Base-by-base conservation (phyloP, 2,113 vertebrate species). In the Festucalex cinctus region DNA sequence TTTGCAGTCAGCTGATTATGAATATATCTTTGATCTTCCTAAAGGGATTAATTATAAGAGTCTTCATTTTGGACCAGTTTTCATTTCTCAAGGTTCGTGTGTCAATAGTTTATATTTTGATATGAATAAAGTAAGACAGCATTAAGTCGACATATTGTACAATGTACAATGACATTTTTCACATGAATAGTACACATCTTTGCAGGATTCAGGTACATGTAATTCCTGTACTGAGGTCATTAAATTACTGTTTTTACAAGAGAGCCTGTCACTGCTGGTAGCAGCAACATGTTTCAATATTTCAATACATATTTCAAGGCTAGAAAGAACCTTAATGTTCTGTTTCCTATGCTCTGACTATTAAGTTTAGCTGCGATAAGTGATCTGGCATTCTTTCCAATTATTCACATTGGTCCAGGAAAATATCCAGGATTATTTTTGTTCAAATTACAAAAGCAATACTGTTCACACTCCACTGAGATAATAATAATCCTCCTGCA, bases 401-500 rank as follows among this genome's bases (percentile, higher is more conserved):
- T 80, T 72, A 83, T 49, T 61, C 65, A 36, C 77, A 58, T 8
- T 49, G 73, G 65, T 71, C 49, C 1, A 37, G 49, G 60, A 68
- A 77, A 79, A 75, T 74, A 74, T 48, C 69, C 64, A 58, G 26
- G 58, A 37, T 58, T 78, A 56, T 41, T 46, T 62, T 54, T 65
- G 66, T 60, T 70, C 64, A 61, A 46, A 70, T 80, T 73, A 78
- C 73, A 81, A 85, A 81, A 81, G 73, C 77, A 75, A 66, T 49
- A 58, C 75, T 79, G 78, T 79, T 76, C 75, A 82, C 79, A 80
- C 73, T 79, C 73, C 60, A 35, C 68, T 65, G 61, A 71, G 74
- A 81, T 80, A 32, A 77, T 81, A 86, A 87, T 86, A 85, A 87
- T 28, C 68, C 51, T 60, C 66, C 66, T 61, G 65, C 66, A 37